Base-by-base conservation (phyloP, 1,140 invertebrate species). In the Papilio glaucus region DNA sequence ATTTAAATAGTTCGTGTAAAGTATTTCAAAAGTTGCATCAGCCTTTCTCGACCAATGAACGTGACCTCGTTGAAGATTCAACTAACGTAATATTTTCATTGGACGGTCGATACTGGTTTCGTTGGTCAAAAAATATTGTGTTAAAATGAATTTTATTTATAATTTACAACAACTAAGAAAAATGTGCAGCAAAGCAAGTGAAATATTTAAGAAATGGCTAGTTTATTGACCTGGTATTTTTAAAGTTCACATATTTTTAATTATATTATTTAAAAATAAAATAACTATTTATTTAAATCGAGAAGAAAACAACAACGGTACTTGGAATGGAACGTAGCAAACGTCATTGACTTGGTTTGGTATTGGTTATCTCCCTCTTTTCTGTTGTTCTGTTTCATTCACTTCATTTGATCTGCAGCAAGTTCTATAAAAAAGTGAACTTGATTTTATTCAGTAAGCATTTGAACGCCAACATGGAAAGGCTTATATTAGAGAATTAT, bases 391-490 rank as follows among this genome's bases (percentile, higher is more conserved):
- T 57, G 9, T 57, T 57, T 57, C 49, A 12, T 24, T 53, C 18
- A 21, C 10, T 24, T 13, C 15, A 21, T 12, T 57, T 13, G 9
- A 9, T 38, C 38, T 26, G 39, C 18, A 10, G 45, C 24, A 45
- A 15, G 33, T n/a, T 70, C 37, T 42, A 49, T 10, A 39, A 53
- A 21, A 57, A 72, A 72, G 21, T 60, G 41, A 72, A 72, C 57
- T 65, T 33, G 49, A 24, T 72, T 49, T 72, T 57, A 49, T 57
- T 74, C 75, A 82, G 81, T 83, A 73, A 18, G 67, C 65, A 41
- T 76, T 72, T 38, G 69, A 68, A 79, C 45, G 49, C 61, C 75
- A 76, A 18, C 13, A 80, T 83, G 79, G 77, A 42, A 71, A 72
- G 81, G 63, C 33, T 57, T 79, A 70, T 76, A 71, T 73, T 42